Conservation (phyloP, 2,113 vertebrate genomes). For the Xiphorhynchus elegans region DNA sequence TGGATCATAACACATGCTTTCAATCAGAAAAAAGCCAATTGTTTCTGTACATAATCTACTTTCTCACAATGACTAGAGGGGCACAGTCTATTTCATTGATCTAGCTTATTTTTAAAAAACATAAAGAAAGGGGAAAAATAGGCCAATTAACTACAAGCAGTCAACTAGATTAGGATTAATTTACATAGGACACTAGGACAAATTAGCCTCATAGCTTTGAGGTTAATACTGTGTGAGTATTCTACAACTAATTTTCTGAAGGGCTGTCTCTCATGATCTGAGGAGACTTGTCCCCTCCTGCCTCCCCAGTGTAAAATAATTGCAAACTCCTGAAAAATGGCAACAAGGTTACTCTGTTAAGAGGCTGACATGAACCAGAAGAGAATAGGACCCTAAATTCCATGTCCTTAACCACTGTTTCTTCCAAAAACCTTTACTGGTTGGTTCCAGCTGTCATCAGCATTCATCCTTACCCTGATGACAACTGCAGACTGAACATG, state of each 20-base stretch:
- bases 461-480: neutral
- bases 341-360: neutral
- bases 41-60: neutral
- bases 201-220: neutral
- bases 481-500: neutral
- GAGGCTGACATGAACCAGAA: neutral
- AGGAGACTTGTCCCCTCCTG: neutral
- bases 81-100: neutral
- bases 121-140: neutral
- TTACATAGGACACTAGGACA: neutral
- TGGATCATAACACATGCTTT: neutral
- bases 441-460: neutral
- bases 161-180: neutral
- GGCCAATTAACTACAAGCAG: neutral
- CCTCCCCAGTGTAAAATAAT: neutral
- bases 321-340: neutral
- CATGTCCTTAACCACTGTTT: neutral
- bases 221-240: accelerated
- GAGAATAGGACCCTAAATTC: neutral
- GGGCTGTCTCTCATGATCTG: neutral
- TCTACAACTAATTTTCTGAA: neutral
- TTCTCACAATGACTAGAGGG: neutral
- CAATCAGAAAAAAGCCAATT: neutral
- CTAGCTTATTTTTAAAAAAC: neutral
- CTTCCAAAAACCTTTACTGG: neutral